Evolutionary conservation across 2,888 invertebrate species (phyloP).

Genomic region (Stenodema calcarata): DNA sequence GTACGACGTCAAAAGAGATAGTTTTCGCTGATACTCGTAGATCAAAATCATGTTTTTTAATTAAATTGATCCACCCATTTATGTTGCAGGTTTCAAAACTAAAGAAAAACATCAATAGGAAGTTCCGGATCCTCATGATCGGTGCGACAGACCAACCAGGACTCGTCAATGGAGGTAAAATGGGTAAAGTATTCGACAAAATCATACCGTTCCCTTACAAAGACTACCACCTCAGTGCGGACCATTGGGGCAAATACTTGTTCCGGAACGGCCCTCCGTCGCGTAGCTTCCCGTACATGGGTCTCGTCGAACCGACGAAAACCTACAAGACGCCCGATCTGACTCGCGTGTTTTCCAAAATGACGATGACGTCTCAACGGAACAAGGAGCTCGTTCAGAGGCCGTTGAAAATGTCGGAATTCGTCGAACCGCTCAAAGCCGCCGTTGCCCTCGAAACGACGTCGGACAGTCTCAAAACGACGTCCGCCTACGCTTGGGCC

Average conservation of each 20-base stretch:
- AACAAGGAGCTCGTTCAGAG: not conserved
- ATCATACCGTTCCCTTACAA: constrained; percentile 30
- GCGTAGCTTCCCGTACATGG: not conserved
- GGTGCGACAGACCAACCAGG: constrained; percentile 27
- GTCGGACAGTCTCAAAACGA: not conserved
- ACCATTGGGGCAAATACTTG: constrained; percentile 31
- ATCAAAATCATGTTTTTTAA: too few species aligned
- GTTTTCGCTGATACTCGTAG: too few species aligned
- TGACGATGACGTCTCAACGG: not conserved
- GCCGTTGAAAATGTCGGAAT: constrained; percentile 15
- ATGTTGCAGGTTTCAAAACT: not conserved
- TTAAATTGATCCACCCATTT: too few species aligned
- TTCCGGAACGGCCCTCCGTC: not conserved
- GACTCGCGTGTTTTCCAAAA: not conserved
- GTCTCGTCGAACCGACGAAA: constrained; percentile 26
- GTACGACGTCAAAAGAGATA: too few species aligned
- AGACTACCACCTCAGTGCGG: constrained; percentile 29
- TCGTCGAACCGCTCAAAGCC: not conserved
- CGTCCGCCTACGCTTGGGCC: constrained; percentile 26
- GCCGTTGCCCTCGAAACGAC: not conserved
- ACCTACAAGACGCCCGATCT: constrained; percentile 14
- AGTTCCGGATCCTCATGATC: constrained; percentile 22
- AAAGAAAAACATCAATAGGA: constrained; percentile 32
- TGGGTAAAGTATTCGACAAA: constrained; percentile 39
- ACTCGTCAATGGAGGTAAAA: not conserved